Evolutionary conservation across 1,140 invertebrate species (phyloP), one percentile per base, ranked within the genome.

Genomic region (Adoxophyes honmai): DNA sequence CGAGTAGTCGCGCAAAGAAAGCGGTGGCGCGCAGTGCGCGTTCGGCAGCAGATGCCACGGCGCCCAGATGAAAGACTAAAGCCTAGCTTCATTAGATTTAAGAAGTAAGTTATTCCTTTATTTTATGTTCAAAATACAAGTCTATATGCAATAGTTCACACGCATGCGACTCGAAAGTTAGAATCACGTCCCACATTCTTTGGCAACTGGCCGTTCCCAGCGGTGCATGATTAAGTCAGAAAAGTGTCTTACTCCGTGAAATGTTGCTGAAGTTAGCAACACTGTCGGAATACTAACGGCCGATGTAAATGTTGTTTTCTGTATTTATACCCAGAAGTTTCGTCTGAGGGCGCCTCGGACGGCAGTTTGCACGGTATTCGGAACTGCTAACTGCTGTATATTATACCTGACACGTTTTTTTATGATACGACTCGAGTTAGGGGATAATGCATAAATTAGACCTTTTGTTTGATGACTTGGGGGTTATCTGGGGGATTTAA

Each of bases 271-370:
- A 70, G 64, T 70, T 67, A 55, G 55, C 62, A 59, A 62, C 56
- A 52, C 57, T 28, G 48, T 14, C 10, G 55, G 68, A 70, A 70
- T 70, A 70, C 62, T 68, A 70, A 70, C 61, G 44, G 53, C 52
- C 38, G 53, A 62, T 67, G 65, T 67, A 64, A 70, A 70, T 67
- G 62, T 70, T 70, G 59, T 66, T 67, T 57, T 52, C 55, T 55
- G 67, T 70, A 70, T 70, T 70, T 70, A 70, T 70, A 64, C 55
- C 55, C 42, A n/a, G 28, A 70, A 70, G 61, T 70, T 70, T 57
- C 52, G 53, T 16, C 18, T 21, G 42, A 55, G 51, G 55, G 57
- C 42, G 52, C 38, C 55, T 48, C 34, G 51, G 55, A 48, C 34
- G 57, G 38, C 59, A 65, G 55, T 62, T 64, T 48, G n/a, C 56